Evolutionary conservation across 2,113 vertebrate species (phyloP), one percentile per base, ranked within the genome.

Genomic region (Varanus salvator): DNA sequence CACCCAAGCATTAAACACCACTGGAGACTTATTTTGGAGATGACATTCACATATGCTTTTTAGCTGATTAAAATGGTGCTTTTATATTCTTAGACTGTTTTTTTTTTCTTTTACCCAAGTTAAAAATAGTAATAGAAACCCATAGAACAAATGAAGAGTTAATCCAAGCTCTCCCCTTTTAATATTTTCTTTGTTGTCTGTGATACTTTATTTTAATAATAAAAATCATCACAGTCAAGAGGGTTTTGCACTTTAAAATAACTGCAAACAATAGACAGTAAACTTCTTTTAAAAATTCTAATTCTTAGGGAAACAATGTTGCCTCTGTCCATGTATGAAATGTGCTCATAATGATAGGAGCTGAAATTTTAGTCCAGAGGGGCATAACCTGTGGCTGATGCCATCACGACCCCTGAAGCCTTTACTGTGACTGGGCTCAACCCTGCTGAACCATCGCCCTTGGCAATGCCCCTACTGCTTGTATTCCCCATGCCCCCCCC

Each of bases 1-100:
- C 69, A 90, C 38, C 54, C 80, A 64, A 1, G 75, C 85, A 82
- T n/a, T 0, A 0, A 87, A 48, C 77, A 68, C 0, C 0, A 88
- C 0, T 0, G 78, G 68, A n/a, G 17, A n/a, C 84, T 92, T n/a
- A 68, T 84, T 68, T 82, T 89, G 6, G 3, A 84, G 50, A 82
- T 83, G 80, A 17, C 89, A 89, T n/a, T 77, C 68, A 9, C 3
- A 89, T 34, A 94, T 71, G 84, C 50, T 74, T 14, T 90, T 34
- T 85, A 38, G 0, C 60, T 81, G 74, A 29, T 77, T 14, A 83
- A 90, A 89, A 89, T 64, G 3, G 17, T 0, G 34, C 85, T 76
- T 64, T 75, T n/a, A n/a, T 23, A 60, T 80, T 29, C 86, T 87
- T 52, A 64, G 38, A n/a, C 3, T 9, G 2, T 57, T 48, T 34